A percentile compares a stretch with the other conserved stretches of the same genome.
Conservation (phyloP, 2,113 vertebrate species). For the Pelusios castaneus region DNA sequence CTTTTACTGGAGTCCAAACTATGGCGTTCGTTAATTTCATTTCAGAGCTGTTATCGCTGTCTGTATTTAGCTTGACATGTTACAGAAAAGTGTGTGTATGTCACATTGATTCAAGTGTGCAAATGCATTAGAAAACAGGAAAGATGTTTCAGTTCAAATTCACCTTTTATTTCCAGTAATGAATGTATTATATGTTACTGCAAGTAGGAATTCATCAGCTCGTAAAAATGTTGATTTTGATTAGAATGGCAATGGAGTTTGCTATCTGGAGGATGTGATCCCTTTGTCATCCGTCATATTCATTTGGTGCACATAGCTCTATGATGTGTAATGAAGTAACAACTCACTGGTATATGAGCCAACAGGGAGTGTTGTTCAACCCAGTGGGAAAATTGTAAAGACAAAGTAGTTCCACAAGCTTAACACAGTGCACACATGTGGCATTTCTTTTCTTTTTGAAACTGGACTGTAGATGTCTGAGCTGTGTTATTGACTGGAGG, state of each 20-base stretch:
- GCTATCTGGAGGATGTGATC: background rate
- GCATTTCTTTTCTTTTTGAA: background rate
- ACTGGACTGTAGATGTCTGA: background rate
- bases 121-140: background rate
- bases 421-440: background rate
- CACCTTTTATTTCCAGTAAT: background rate
- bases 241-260: background rate
- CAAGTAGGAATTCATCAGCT: background rate
- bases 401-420: background rate
- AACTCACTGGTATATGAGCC: background rate
- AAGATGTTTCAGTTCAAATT: slow-evolving; percentile 34
- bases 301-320: background rate
- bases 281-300: background rate
- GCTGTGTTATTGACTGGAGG: background rate
- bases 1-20: slow-evolving; percentile 42
- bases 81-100: background rate
- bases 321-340: background rate
- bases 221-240: background rate
- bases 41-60: background rate
- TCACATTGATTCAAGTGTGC: background rate
- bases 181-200: background rate
- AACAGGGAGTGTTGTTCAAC: background rate
- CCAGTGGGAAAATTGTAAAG: background rate
- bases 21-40: slow-evolving; percentile 44
- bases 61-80: background rate